These are phyloP conservation scores for Drosophila pruinosa DNA, from an alignment of 1,140 invertebrate genomes.

Conservation along the genomic window DNA sequence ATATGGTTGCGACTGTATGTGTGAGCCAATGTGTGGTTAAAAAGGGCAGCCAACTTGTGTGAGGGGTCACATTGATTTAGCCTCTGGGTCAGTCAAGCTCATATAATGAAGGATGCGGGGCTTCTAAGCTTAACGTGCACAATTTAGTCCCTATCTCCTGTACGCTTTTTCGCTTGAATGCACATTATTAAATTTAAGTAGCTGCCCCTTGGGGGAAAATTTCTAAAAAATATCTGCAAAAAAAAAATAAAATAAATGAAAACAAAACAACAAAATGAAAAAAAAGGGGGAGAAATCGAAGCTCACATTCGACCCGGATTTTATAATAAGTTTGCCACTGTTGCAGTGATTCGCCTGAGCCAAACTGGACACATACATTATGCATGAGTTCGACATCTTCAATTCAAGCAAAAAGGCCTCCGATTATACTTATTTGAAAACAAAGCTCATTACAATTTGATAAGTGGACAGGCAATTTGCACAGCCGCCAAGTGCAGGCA, in stretches of 20 bases:
- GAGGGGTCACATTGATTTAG: constrained; percentile 62
- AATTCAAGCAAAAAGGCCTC: background rate
- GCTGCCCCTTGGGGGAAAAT: constrained; percentile 31
- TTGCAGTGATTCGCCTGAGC: constrained; percentile 26
- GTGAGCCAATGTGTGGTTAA: constrained; percentile 21
- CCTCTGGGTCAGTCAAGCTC: constrained; percentile 67
- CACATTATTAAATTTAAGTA: constrained; percentile 66
- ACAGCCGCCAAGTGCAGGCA: constrained; percentile 52
- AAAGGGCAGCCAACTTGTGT: constrained; percentile 34
- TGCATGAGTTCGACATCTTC: constrained; percentile 43
- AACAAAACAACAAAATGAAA: constrained; percentile 10
- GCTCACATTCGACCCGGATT: constrained; percentile 32
- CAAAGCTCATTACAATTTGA: constrained; percentile 54
- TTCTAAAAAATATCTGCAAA: constrained; percentile 38
- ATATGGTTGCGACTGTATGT: constrained; percentile 6
- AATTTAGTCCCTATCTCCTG: constrained; percentile 31
- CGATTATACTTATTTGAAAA: constrained; percentile 26
- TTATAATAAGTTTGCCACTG: constrained; percentile 21
- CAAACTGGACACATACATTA: constrained; percentile 47
- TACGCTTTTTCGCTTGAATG: constrained; percentile 52
- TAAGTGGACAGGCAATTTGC: constrained; percentile 57
- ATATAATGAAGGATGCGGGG: constrained; percentile 50
- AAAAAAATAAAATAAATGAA: constrained; percentile 18
- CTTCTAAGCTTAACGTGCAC: constrained; percentile 29
- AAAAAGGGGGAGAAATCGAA: constrained; percentile 8